These are phyloP conservation scores for Lepidurus couesii DNA, from an alignment of 1,140 invertebrate genomes.

Conservation along the genomic window DNA sequence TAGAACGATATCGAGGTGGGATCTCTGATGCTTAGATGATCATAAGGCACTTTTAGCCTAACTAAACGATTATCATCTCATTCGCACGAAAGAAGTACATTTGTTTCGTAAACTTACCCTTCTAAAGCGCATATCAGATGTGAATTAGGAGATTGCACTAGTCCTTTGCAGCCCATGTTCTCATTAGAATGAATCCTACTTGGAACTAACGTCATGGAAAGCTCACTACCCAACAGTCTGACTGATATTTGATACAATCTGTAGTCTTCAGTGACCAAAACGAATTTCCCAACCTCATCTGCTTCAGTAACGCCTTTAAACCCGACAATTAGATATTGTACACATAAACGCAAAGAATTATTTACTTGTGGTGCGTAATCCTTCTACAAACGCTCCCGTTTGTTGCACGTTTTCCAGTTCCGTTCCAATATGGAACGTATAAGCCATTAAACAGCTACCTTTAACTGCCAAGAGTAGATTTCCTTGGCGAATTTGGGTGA, in stretches of 20 bases:
- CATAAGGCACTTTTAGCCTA: constrained; percentile 27
- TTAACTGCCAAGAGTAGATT: not conserved
- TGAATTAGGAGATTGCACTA: not conserved
- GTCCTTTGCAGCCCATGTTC: constrained; percentile 26
- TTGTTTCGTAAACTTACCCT: not conserved
- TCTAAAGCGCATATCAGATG: not conserved
- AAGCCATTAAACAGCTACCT: not conserved
- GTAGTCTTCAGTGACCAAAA: constrained; percentile 27
- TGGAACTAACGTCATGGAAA: not conserved
- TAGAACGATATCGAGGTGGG: not conserved
- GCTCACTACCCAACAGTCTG: not conserved
- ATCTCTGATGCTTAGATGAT: constrained; percentile 23
- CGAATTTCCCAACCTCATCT: not conserved
- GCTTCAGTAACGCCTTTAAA: not conserved
- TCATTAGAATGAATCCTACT: not conserved
- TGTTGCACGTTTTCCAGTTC: not conserved
- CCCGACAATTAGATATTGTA: not conserved
- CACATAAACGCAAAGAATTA: not conserved
- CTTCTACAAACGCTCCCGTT: not conserved
- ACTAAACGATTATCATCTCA: not conserved
- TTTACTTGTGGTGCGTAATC: not conserved
- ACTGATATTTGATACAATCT: not conserved
- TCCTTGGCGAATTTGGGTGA: not conserved
- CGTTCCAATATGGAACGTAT: not conserved
- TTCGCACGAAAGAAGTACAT: not conserved